These are phyloP conservation scores for Danio jaintianensis DNA, from an alignment of 2,797 vertebrate species.

Conservation along the genomic window DNA sequence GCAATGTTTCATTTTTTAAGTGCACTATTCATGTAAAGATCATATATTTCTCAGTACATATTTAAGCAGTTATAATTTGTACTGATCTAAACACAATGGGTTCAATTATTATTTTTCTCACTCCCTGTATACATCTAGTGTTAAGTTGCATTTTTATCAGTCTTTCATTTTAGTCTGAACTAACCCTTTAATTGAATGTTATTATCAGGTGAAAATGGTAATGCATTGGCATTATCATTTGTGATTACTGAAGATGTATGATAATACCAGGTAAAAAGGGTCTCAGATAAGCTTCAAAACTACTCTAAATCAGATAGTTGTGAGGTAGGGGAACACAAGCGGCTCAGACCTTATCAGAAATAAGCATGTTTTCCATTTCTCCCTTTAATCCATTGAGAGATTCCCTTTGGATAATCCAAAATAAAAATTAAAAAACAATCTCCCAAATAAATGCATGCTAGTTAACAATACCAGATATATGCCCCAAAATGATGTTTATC, in stretches of 20 bases:
- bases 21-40: neutral
- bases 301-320: slow-evolving; percentile 11
- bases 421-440: slow-evolving; percentile 16
- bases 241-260: no score
- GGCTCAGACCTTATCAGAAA: slow-evolving; percentile 45
- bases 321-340: slow-evolving; percentile 41
- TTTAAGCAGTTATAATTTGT: neutral
- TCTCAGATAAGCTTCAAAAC: slow-evolving; percentile 5
- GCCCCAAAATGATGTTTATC: neutral
- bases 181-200: no score
- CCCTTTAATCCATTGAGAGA: slow-evolving; percentile 9
- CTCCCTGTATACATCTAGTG: no score
- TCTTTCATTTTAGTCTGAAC: no score
- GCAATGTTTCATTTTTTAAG: no score
- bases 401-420: neutral
- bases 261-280: neutral
- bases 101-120: neutral
- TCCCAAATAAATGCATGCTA: neutral
- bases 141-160: no score
- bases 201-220: no score
- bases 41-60: neutral
- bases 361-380: slow-evolving; percentile 33
- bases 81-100: neutral
- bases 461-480: neutral
- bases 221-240: no score